Evolutionary conservation across 1,140 invertebrate genomes (phyloP), one percentile per base, ranked within the genome.

Genomic region (Penaeus japonicus): DNA sequence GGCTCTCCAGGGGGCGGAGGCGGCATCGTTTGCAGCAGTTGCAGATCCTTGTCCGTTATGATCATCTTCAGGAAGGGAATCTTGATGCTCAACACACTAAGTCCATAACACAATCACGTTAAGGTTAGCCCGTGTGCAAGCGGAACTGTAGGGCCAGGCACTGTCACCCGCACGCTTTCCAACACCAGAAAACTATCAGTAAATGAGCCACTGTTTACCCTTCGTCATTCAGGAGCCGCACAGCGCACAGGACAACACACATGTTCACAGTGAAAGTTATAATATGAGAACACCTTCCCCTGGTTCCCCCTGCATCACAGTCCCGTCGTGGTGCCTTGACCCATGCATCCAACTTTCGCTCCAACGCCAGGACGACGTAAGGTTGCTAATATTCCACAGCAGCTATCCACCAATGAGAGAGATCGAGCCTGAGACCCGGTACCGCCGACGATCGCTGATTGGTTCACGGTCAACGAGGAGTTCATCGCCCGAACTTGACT

Each of bases 241-340:
- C 62, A 57, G 83, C 86, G 80, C 79, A 73, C 86, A 80, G 62
- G 27, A 82, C 79, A 82, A 47, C 80, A 82, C 86, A 82, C 86
- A 88, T 88, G 86, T 88, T 88, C 86, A 88, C 86, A 88, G 86
- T 88, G 86, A 88, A 88, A 88, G 86, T 88, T 73, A 88, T 84
- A 83, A 83, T 84, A 88, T 82, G 80, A 83, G 86, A 78, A 88
- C 86, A 83, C 65, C 80, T 84, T 78, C 81, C 73, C 80, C 39
- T 22, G 22, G 32, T 55, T 73, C 73, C 86, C 59, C 80, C 79
- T 82, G 55, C 80, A 83, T 78, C 80, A 83, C 80, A 55, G 39
- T 24, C 53, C 80, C 65, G 65, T 70, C 59, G 78, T 59, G 15
- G 79, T 75, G 47, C 80, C 86, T 82, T 88, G 80, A 82, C 80